These are phyloP conservation scores for Ochotona curzoniae DNA, from an alignment of 2,113 vertebrate genomes.

Conservation along the genomic window DNA sequence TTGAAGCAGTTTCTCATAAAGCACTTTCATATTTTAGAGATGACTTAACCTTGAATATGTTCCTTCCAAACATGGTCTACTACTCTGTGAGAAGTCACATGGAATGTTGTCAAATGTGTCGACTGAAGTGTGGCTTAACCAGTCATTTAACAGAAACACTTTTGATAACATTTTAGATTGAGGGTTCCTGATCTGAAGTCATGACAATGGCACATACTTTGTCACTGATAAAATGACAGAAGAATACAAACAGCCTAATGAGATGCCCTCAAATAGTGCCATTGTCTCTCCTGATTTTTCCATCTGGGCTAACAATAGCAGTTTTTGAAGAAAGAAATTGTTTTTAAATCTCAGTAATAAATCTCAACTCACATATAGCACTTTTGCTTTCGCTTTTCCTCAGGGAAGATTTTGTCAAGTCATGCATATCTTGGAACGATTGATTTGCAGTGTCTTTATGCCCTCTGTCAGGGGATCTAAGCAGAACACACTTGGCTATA, in stretches of 20 bases:
- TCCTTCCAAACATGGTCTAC: background rate
- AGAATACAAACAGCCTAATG: background rate
- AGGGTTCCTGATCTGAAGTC: background rate
- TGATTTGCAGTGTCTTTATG: background rate
- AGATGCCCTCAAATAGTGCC: background rate
- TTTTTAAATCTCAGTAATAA: background rate
- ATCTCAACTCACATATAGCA: background rate
- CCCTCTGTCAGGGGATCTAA: background rate
- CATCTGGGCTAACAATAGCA: background rate
- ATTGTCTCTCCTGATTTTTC: background rate
- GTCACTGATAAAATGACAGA: background rate
- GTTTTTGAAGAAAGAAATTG: background rate
- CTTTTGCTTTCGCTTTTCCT: slow-evolving; percentile 39
- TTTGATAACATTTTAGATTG: background rate
- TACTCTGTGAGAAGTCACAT: background rate
- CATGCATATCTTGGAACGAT: background rate
- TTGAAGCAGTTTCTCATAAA: slow-evolving; percentile 1
- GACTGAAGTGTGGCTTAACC: background rate
- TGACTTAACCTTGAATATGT: background rate
- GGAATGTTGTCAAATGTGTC: background rate
- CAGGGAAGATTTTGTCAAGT: background rate
- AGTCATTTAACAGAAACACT: background rate
- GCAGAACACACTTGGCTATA: background rate
- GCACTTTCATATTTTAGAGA: background rate
- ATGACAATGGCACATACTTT: background rate